Conservation (phyloP, 2,888 invertebrate species). For the Euproctis similis region DNA sequence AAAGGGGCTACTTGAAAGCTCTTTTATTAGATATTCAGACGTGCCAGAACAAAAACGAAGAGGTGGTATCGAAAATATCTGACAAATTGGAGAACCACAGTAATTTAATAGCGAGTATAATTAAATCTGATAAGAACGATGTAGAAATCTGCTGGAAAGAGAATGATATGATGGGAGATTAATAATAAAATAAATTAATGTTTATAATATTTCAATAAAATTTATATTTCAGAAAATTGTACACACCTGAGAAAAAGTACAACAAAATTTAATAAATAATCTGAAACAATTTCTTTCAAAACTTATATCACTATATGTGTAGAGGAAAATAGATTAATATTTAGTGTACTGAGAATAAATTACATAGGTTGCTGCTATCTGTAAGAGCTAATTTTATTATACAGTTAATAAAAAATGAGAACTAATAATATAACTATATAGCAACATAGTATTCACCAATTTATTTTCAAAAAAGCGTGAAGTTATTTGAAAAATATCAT, state of each 20-base stretch:
- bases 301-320: conserved; percentile 57
- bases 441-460: conserved; percentile 37
- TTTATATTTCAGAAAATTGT: conserved; percentile 75
- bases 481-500: conserved; percentile 30
- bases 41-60: conserved; percentile 62
- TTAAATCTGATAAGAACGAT: conserved; percentile 29
- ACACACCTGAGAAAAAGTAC: conserved; percentile 71
- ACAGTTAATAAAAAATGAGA: conserved; percentile 33
- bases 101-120: conserved; percentile 30
- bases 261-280: conserved; percentile 57
- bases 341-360: conserved; percentile 46
- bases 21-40: conserved; percentile 62
- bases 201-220: conserved; percentile 59
- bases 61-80: conserved; percentile 42
- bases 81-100: conserved; percentile 47
- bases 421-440: conserved; percentile 38
- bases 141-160: conserved; percentile 42
- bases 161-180: conserved; percentile 42
- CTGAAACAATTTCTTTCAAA: conserved; percentile 50
- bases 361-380: conserved; percentile 47
- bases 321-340: conserved; percentile 58
- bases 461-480: conserved; percentile 32
- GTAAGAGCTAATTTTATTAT: conserved; percentile 41
- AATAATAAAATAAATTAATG: conserved; percentile 46
- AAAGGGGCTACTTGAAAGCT: conserved; percentile 59